These are phyloP conservation scores for Sesamia nonagrioides DNA, from an alignment of 1,140 invertebrate species.

Conservation along the genomic window DNA sequence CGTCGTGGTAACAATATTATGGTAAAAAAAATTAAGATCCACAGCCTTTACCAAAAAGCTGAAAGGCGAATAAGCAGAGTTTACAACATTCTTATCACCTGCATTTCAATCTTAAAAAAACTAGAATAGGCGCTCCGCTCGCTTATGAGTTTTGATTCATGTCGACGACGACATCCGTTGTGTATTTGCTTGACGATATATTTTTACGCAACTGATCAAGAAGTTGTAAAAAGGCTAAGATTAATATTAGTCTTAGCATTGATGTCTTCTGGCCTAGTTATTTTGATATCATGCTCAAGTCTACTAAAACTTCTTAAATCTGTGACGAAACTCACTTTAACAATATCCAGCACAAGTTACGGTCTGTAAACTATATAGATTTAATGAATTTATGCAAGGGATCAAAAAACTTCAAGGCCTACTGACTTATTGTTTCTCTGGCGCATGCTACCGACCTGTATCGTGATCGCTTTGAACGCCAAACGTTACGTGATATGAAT, in stretches of 20 bases:
- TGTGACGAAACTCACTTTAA: background rate
- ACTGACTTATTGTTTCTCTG: slow-evolving; percentile 12
- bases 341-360: slow-evolving; percentile 6
- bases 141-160: background rate
- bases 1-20: no score
- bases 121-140: no score
- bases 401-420: slow-evolving; percentile 38
- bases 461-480: background rate
- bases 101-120: no score
- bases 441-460: background rate
- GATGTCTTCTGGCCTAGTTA: slow-evolving; percentile 18
- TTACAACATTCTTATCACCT: no score
- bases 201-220: background rate
- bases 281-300: background rate
- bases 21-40: background rate
- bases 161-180: background rate
- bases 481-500: background rate
- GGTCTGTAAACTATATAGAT: slow-evolving; percentile 18
- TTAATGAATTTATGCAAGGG: slow-evolving; percentile 17
- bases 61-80: no score
- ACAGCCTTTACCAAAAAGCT: background rate
- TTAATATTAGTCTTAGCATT: background rate
- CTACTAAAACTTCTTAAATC: slow-evolving; percentile 3
- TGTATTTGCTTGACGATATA: no score
- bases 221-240: background rate